phyloP scores from a whole-genome alignment of 2,888 invertebrate genomes.

The Brenthis hecate region DNA sequence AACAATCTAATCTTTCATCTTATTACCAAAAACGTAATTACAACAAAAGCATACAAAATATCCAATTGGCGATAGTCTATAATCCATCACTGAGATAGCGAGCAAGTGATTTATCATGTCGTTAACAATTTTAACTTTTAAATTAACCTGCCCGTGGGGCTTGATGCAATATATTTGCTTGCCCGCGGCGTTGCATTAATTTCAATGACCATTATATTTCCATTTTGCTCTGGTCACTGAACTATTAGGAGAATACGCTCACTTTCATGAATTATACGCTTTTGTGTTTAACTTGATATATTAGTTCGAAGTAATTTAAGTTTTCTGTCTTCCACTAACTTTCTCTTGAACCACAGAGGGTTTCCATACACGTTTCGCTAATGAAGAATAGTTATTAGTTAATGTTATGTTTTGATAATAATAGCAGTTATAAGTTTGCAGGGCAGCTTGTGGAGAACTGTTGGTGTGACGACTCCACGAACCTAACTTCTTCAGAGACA shows the following conservation, averaged over 20 bases:
- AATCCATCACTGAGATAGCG: conserved; percentile 67
- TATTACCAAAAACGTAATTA: background rate
- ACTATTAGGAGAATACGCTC: conserved; percentile 21
- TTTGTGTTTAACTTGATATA: background rate
- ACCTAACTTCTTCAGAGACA: too few species aligned
- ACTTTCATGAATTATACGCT: conserved; percentile 5
- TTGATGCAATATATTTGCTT: conserved; percentile 25
- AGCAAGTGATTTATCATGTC: conserved; percentile 63
- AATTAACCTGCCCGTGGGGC: conserved; percentile 44
- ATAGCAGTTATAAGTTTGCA: too few species aligned
- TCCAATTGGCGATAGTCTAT: conserved; percentile 41
- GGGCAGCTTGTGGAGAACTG: too few species aligned
- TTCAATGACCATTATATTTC: conserved; percentile 22
- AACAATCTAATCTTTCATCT: too few species aligned
- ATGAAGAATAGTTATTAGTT: too few species aligned
- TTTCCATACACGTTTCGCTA: too few species aligned
- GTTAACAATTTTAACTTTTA: conserved; percentile 60
- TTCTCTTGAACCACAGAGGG: too few species aligned
- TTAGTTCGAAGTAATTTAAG: too few species aligned
- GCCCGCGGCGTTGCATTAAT: conserved; percentile 19
- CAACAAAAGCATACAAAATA: background rate
- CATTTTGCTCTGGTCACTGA: conserved; percentile 18
- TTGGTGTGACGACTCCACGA: too few species aligned
- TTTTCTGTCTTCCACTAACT: too few species aligned
- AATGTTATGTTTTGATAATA: too few species aligned